These are phyloP conservation scores for Natator depressus DNA, from an alignment of 2,113 vertebrate genomes.

Conservation along the genomic window DNA sequence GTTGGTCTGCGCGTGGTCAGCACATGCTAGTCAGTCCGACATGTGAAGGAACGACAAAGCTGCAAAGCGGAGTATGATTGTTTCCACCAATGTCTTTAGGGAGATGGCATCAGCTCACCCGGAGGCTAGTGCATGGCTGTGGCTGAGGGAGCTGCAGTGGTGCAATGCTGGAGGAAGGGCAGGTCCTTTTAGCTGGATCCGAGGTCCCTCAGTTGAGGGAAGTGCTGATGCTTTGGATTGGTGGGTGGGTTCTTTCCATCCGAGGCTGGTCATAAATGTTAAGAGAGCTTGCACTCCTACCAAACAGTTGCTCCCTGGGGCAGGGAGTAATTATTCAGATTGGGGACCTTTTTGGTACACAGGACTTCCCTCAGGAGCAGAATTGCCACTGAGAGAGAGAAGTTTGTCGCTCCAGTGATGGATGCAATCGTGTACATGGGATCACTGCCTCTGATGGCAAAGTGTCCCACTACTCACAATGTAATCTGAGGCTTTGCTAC, in stretches of 20 bases:
- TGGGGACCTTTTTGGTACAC: background rate
- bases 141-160: background rate
- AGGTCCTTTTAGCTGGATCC: background rate
- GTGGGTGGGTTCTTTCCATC: background rate
- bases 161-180: background rate
- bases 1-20: background rate
- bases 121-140: background rate
- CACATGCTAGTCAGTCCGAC: background rate
- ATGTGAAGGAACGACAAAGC: background rate
- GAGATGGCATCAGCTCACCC: background rate
- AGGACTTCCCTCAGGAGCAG: background rate
- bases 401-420: background rate
- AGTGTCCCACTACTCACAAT: background rate
- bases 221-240: background rate
- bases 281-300: background rate
- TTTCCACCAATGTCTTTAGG: background rate
- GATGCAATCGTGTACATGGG: background rate
- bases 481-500: background rate
- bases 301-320: background rate
- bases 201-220: background rate
- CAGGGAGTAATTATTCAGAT: background rate
- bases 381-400: background rate
- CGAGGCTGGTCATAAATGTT: background rate
- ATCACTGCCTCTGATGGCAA: background rate
- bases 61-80: background rate